These are phyloP conservation scores for Drosophila lacicola DNA, from an alignment of 2,888 invertebrate species.

Conservation along the genomic window DNA sequence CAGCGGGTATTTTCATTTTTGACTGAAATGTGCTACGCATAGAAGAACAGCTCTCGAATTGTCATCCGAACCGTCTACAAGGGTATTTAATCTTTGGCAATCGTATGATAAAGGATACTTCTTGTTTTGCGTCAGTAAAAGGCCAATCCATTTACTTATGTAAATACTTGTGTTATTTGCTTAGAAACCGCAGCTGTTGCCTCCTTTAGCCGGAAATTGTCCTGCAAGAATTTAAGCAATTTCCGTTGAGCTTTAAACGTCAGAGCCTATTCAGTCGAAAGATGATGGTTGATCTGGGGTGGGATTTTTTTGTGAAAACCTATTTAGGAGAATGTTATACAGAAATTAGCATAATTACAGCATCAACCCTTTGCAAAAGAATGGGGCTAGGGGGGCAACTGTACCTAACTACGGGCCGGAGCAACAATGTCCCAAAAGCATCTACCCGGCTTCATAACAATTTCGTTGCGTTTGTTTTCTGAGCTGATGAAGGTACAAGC, in stretches of 20 bases:
- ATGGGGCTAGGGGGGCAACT: constrained; percentile 17
- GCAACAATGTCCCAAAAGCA: constrained; percentile 29
- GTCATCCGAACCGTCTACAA: neutral
- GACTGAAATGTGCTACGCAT: no score
- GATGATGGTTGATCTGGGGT: constrained; percentile 16
- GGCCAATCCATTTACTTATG: constrained; percentile 27
- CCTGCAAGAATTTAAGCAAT: constrained; percentile 24
- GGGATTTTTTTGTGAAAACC: constrained; percentile 11
- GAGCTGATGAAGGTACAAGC: constrained; percentile 41
- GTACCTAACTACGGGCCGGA: constrained; percentile 14
- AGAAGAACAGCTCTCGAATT: no score
- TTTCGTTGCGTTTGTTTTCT: constrained; percentile 63
- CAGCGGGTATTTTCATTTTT: no score
- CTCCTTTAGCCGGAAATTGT: constrained; percentile 21
- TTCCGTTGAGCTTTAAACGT: constrained; percentile 30
- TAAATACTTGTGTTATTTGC: constrained; percentile 18
- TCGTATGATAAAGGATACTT: neutral
- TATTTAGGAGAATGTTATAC: constrained; percentile 55
- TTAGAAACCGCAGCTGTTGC: constrained; percentile 14
- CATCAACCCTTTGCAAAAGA: constrained; percentile 53
- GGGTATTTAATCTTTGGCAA: neutral
- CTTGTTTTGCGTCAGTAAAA: neutral
- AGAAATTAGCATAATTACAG: constrained; percentile 74
- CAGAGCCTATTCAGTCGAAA: constrained; percentile 8
- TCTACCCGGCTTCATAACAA: constrained; percentile 55